phyloP scores from a whole-genome alignment of 2,113 vertebrate genomes.

The Solea senegalensis region DNA sequence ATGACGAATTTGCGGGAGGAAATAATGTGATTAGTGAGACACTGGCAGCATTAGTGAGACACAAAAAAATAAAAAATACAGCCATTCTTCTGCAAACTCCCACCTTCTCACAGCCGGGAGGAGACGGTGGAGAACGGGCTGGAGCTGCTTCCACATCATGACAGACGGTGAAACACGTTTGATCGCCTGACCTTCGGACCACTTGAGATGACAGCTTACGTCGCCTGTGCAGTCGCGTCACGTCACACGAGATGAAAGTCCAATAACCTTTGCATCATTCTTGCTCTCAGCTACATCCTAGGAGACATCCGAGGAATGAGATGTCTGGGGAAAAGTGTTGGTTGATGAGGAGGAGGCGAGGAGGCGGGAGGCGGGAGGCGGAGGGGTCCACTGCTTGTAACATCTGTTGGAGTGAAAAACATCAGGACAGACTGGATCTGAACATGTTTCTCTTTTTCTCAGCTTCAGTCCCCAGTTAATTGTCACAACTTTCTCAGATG shows the following conservation, averaged over 20 bases:
- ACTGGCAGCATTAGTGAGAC: conserved; percentile 44
- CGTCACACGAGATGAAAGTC: conserved; percentile 63
- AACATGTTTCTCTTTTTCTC: conserved; percentile 12
- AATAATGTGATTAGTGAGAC: conserved; percentile 60
- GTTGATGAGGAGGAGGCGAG: conserved; percentile 8
- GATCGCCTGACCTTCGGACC: conserved; percentile 58
- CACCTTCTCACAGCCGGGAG: conserved; percentile 15
- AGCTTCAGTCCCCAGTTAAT: conserved; percentile 20
- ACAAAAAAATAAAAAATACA: conserved; percentile 17
- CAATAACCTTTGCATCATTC: conserved; percentile 72
- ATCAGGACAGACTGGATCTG: background rate
- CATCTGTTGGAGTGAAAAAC: conserved; percentile 35
- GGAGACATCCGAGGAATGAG: conserved; percentile 50
- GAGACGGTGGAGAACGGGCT: conserved; percentile 29
- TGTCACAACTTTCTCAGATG: background rate
- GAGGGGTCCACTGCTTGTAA: conserved; percentile 6
- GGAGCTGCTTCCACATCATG: conserved; percentile 45
- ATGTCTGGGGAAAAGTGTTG: conserved; percentile 42
- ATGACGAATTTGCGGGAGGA: conserved; percentile 65
- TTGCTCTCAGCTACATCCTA: conserved; percentile 42
- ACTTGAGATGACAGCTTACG: conserved; percentile 10
- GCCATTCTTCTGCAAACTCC: conserved; percentile 24
- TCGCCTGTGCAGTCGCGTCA: conserved; percentile 48
- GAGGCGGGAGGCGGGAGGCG: background rate
- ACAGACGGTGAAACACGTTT: conserved; percentile 30